Percentiles rank a stretch among this genome's conserved stretches.
phyloP scores from a whole-genome alignment of 2,888 invertebrate species.

The Drosophila mulleri region DNA sequence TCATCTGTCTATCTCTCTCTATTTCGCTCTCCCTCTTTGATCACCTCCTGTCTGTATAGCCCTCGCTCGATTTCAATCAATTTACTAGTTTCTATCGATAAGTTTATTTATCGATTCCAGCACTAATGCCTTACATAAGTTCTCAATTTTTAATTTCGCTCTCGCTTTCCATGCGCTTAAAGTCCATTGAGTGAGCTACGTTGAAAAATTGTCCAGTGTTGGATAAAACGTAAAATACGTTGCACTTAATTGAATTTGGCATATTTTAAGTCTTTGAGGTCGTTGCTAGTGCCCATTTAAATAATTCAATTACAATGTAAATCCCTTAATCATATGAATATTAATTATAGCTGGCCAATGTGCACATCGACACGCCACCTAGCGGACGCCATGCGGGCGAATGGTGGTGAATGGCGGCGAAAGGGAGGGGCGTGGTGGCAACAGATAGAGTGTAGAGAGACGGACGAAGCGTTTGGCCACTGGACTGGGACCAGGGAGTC shows the following conservation, averaged over 20 bases:
- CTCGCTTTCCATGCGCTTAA: not conserved
- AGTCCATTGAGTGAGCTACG: not conserved
- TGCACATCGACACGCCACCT: conserved; percentile 33
- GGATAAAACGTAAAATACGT: conserved; percentile 13
- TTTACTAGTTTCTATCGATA: not conserved
- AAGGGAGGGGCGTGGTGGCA: not conserved
- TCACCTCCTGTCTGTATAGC: no score
- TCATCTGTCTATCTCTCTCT: no score
- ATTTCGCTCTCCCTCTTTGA: no score
- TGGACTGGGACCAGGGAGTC: conserved; percentile 1
- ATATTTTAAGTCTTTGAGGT: conserved; percentile 30
- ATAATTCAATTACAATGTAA: conserved; percentile 73
- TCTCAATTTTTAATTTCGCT: not conserved
- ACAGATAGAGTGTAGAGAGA: not conserved
- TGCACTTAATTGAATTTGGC: conserved; percentile 28
- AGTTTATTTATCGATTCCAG: not conserved
- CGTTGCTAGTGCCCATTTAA: conserved; percentile 37
- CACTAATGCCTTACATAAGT: not conserved
- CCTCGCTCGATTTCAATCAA: not conserved
- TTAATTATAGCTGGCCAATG: conserved; percentile 70
- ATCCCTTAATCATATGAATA: conserved; percentile 79
- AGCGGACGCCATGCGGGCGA: not conserved
- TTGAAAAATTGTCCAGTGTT: not conserved
- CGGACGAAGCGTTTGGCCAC: not conserved
- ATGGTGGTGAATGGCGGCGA: not conserved